phyloP scores from a whole-genome alignment of 2,888 invertebrate species.

The Nephrotoma guestfalica region DNA sequence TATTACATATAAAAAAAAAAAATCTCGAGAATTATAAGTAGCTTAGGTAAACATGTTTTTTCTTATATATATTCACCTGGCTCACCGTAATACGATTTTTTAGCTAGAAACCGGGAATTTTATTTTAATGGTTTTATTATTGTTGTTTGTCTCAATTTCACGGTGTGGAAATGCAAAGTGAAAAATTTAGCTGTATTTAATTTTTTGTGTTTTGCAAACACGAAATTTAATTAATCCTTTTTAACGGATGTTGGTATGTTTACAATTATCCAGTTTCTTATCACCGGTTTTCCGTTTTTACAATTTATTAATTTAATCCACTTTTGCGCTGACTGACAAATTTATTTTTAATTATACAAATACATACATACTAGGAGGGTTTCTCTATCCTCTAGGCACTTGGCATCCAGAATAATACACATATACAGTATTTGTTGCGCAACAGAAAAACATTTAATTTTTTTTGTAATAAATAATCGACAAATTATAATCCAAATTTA shows the following conservation, averaged over 20 bases:
- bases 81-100: not conserved
- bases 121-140: not conserved
- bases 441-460: too few relatives aligned
- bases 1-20: not conserved
- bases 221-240: not conserved
- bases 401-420: too few relatives aligned
- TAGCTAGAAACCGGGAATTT: not conserved
- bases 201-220: not conserved
- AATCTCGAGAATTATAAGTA: not conserved
- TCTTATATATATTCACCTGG: not conserved
- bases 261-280: not conserved
- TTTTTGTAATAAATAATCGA: too few relatives aligned
- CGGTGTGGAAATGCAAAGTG: not conserved
- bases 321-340: not conserved
- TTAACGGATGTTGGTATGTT: not conserved
- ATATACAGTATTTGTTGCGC: too few relatives aligned
- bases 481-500: too few relatives aligned
- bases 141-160: not conserved
- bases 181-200: not conserved
- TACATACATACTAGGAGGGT: not conserved
- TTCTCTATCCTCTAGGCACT: too few relatives aligned
- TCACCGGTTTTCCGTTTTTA: not conserved
- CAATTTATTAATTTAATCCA: not conserved
- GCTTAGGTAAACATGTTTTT: not conserved
- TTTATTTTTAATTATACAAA: not conserved